phyloP scores from a whole-genome alignment of 2,888 invertebrate genomes.

The Platerodrilus igneus region DNA sequence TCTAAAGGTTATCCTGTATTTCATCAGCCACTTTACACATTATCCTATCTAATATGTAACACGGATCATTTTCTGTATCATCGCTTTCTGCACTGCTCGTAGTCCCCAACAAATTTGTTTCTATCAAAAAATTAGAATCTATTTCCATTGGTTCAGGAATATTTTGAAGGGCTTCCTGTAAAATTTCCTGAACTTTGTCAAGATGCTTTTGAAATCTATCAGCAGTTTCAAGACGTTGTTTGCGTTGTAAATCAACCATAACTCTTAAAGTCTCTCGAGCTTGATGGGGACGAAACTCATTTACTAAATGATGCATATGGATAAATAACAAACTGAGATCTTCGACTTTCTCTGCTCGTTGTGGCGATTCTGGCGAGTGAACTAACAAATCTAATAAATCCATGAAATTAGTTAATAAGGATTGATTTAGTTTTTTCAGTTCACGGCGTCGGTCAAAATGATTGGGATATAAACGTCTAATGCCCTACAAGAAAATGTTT shows the following conservation, averaged over 20 bases:
- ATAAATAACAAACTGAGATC: conserved; percentile 96
- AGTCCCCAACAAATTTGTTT: conserved; percentile 70
- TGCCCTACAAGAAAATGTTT: conserved; percentile 61
- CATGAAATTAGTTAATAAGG: conserved; percentile 87
- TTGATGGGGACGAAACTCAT: conserved; percentile 97
- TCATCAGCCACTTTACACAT: conserved; percentile 94
- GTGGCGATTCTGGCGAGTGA: conserved; percentile 85
- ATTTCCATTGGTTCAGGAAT: conserved; percentile 79
- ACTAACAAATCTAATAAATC: conserved; percentile 90
- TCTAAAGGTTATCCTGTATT: too few species aligned
- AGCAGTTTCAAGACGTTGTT: conserved; percentile 86
- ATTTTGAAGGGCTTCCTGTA: conserved; percentile 78
- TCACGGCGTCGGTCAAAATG: conserved; percentile 93
- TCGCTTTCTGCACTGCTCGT: conserved; percentile 60
- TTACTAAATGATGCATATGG: conserved; percentile 96
- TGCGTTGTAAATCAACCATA: conserved; percentile 93
- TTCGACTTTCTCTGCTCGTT: conserved; percentile 89
- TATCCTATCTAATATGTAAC: conserved; percentile 78
- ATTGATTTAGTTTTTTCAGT: conserved; percentile 92
- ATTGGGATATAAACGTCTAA: conserved; percentile 87
- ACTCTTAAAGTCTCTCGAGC: conserved; percentile 92
- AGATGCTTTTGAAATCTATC: conserved; percentile 88
- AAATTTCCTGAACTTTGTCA: conserved; percentile 82
- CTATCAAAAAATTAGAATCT: conserved; percentile 73
- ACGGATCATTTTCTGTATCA: conserved; percentile 60